Evolutionary conservation across 1,140 invertebrate species (phyloP).

Genomic region (Oedothorax gibbosus): DNA sequence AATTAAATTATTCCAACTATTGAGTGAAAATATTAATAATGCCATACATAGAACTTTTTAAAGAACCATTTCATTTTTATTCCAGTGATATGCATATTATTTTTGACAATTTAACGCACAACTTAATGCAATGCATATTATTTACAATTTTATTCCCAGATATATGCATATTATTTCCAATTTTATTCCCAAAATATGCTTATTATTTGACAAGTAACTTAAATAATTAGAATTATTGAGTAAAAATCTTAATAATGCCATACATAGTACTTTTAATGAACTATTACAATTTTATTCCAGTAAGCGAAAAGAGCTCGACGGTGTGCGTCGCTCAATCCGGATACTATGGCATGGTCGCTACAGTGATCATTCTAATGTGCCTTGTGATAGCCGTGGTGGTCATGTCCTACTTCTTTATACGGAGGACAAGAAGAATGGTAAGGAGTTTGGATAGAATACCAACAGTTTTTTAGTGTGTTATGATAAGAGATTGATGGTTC

Average conservation of each 20-base stretch:
- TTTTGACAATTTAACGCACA: too few species aligned
- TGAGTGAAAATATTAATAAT: too few species aligned
- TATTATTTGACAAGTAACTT: neutral
- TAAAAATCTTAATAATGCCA: too few species aligned
- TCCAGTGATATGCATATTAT: neutral
- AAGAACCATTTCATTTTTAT: too few species aligned
- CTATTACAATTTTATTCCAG: neutral
- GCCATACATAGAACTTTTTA: too few species aligned
- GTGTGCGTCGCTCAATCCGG: constrained; percentile 80
- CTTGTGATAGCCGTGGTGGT: constrained; percentile 76
- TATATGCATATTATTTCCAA: neutral
- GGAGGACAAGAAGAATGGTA: constrained; percentile 48
- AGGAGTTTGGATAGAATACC: neutral
- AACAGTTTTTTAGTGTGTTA: neutral
- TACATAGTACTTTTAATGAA: neutral
- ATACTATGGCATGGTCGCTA: constrained; percentile 81
- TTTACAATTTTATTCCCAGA: too few species aligned
- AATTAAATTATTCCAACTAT: too few species aligned
- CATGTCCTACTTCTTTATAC: constrained; percentile 72
- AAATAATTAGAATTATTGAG: neutral
- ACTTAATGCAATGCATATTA: too few species aligned
- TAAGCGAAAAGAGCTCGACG: constrained; percentile 59
- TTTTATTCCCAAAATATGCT: neutral
- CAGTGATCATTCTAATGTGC: constrained; percentile 77
- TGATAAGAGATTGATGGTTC: neutral